Conservation (phyloP, 2,113 vertebrate species). For the Gracilinanus agilis region DNA sequence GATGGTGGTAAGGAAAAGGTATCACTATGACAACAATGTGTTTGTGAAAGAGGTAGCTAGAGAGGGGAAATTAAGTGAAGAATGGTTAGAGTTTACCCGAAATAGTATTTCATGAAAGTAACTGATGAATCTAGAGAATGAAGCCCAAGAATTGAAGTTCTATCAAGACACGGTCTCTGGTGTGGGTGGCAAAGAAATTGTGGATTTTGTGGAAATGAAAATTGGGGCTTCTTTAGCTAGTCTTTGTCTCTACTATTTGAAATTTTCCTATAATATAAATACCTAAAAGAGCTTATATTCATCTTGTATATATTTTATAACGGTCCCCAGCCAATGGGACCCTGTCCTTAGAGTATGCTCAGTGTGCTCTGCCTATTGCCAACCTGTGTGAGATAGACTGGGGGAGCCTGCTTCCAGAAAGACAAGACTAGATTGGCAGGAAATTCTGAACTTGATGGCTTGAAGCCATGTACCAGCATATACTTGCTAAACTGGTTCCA, state of each 20-base stretch:
- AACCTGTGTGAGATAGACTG: background rate
- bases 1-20: too few relatives aligned
- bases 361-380: background rate
- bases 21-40: too few relatives aligned
- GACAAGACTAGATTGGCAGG: background rate
- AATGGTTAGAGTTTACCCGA: too few relatives aligned
- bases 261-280: background rate
- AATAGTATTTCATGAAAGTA: too few relatives aligned
- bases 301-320: background rate
- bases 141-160: too few relatives aligned
- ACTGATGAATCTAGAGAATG: too few relatives aligned
- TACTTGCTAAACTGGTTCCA: background rate
- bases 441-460: background rate
- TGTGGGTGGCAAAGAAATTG: too few relatives aligned
- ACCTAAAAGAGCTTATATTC: background rate
- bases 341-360: background rate
- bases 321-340: background rate
- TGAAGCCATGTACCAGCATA: background rate
- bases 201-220: too few relatives aligned
- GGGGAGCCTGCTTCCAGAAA: background rate
- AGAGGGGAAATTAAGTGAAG: too few relatives aligned
- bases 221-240: background rate
- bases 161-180: too few relatives aligned
- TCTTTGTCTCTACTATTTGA: background rate
- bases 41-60: too few relatives aligned